phyloP scores from a whole-genome alignment of 35 echinoderm and acorn worm genomes.

The Eucidaris tribuloides region DNA sequence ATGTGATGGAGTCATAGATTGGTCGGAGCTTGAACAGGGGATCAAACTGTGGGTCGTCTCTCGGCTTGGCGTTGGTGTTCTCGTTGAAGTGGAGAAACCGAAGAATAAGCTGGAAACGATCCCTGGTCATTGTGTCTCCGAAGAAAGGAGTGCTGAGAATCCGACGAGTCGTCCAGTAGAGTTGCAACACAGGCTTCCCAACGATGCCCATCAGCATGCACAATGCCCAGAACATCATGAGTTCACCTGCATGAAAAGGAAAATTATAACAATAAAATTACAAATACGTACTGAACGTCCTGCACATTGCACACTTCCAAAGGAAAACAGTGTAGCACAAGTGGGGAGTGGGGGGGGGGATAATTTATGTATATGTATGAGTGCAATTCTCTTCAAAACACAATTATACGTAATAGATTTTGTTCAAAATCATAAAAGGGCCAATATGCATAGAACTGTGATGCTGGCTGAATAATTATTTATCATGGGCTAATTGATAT shows the following conservation, averaged over 20 bases:
- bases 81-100: slow-evolving; percentile 17
- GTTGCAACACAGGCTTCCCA: neutral
- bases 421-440: too few species aligned
- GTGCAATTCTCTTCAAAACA: too few species aligned
- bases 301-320: too few species aligned
- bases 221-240: neutral
- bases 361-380: too few species aligned
- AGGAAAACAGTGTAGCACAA: too few species aligned
- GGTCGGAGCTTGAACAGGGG: slow-evolving; percentile 21
- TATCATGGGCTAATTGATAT: too few species aligned
- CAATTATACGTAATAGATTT: too few species aligned
- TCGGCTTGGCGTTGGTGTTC: neutral
- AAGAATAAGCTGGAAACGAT: slow-evolving; percentile 7
- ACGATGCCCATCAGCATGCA: slow-evolving; percentile 28
- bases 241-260: neutral
- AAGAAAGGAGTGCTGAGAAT: slow-evolving; percentile 3
- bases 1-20: neutral
- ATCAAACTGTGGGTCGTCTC: slow-evolving; percentile 6
- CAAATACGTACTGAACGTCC: too few species aligned
- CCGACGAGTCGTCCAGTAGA: slow-evolving; percentile 11
- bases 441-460: too few species aligned
- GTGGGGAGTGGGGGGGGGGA: too few species aligned
- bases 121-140: slow-evolving; percentile 5
- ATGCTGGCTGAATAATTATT: too few species aligned
- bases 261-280: too few species aligned